A percentile compares a stretch with the other conserved stretches of the same genome.
phyloP scores from a whole-genome alignment of 2,888 invertebrate species.

The Perdita meconis region DNA sequence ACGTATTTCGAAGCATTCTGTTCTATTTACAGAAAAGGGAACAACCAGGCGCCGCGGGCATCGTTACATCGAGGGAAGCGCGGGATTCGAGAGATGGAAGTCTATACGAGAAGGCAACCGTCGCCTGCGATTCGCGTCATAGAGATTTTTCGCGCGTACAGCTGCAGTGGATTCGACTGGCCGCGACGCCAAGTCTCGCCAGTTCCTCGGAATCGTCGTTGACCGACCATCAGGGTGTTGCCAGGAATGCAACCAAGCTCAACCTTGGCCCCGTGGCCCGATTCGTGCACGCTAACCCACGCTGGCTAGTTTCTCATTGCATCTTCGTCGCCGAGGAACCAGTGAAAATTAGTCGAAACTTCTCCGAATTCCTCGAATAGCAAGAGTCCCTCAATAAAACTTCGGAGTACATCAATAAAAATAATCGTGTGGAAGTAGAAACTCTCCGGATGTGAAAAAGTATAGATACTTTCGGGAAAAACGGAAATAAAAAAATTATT shows the following conservation, averaged over 20 bases:
- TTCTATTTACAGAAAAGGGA: too few relatives aligned
- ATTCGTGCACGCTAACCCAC: slow-evolving; percentile 65
- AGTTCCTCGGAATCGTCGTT: slow-evolving; percentile 38
- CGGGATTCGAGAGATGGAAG: background rate
- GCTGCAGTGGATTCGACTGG: background rate
- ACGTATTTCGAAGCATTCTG: too few relatives aligned
- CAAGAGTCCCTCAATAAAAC: too few relatives aligned
- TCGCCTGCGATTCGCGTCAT: too few relatives aligned
- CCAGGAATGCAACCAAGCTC: slow-evolving; percentile 48
- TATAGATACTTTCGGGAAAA: too few relatives aligned
- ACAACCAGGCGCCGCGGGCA: too few relatives aligned
- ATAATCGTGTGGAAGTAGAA: too few relatives aligned
- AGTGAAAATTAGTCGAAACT: background rate
- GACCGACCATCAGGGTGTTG: slow-evolving; percentile 45
- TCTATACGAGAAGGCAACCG: background rate
- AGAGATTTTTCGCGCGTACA: slow-evolving; percentile 6
- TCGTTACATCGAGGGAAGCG: too few relatives aligned
- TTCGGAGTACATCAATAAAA: background rate
- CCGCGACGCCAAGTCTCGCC: slow-evolving; percentile 42
- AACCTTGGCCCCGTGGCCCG: slow-evolving; percentile 80
- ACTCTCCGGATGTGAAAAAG: too few relatives aligned
- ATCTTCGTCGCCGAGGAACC: slow-evolving; percentile 3
- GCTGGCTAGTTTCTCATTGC: slow-evolving; percentile 20
- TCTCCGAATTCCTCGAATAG: background rate
- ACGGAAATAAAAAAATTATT: too few relatives aligned